A percentile compares a stretch with the other conserved stretches of the same genome.
Conservation (phyloP, 2,888 invertebrate genomes). For the Julus scanicus region DNA sequence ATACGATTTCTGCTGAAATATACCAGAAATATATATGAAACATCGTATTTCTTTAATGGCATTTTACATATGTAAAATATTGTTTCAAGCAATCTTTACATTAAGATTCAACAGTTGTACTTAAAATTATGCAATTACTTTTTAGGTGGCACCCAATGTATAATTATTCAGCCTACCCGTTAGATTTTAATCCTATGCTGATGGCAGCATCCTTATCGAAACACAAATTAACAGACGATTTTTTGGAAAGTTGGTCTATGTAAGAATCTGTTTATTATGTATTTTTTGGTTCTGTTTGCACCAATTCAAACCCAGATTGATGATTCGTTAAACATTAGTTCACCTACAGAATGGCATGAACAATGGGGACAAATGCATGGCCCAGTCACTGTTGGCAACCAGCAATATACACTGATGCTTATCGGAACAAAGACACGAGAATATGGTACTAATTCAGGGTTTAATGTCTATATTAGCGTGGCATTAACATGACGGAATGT, state of each 20-base stretch:
- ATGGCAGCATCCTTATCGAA: slow-evolving; percentile 46
- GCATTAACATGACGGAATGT: no score
- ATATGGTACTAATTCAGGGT: background rate
- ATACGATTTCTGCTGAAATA: no score
- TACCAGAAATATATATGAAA: no score
- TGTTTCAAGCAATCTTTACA: no score
- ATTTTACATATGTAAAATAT: background rate
- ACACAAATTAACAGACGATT: slow-evolving; percentile 38
- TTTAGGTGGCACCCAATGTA: slow-evolving; percentile 49
- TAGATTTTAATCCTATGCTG: background rate
- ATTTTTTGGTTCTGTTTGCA: no score
- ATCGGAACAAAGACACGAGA: background rate
- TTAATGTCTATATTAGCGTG: no score
- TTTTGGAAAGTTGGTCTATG: slow-evolving; percentile 28
- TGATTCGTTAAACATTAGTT: background rate
- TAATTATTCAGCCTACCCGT: background rate
- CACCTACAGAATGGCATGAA: slow-evolving; percentile 42
- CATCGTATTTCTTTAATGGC: no score
- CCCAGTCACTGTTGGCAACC: background rate
- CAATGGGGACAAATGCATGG: slow-evolving; percentile 45
- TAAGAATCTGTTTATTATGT: background rate
- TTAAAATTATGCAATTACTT: background rate
- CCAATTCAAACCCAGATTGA: no score
- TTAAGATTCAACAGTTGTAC: background rate
- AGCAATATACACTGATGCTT: background rate